Percentiles rank a stretch among this genome's conserved stretches.
Conservation (phyloP, 2,113 vertebrate genomes). For the Chrysemys picta region DNA sequence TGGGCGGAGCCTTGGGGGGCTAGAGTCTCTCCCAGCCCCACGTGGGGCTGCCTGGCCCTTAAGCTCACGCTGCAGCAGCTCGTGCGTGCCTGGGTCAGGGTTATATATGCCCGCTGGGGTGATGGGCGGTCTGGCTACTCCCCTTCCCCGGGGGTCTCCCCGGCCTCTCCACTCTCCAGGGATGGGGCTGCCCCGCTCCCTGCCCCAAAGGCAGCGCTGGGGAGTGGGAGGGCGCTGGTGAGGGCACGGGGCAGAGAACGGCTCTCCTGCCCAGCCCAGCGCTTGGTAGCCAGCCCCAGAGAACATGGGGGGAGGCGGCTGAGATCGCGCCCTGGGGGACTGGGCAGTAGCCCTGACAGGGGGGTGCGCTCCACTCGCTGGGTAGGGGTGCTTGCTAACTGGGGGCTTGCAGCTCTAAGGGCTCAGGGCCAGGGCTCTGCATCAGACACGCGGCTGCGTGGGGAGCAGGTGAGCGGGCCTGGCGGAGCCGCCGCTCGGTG, state of each 20-base stretch:
- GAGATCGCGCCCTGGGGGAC: not conserved
- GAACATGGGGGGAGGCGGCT: not conserved
- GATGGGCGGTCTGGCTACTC: no score
- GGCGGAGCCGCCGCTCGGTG: no score
- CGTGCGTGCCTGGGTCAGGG: no score
- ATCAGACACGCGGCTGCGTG: no score
- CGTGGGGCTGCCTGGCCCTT: not conserved
- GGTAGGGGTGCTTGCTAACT: not conserved
- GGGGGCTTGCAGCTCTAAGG: not conserved
- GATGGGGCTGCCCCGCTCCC: not conserved
- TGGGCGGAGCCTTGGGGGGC: rapidly evolving
- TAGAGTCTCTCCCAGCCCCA: not conserved
- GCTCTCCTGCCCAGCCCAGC: no score
- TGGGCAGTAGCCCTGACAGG: not conserved
- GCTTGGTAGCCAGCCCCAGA: not conserved
- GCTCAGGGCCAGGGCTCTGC: not conserved
- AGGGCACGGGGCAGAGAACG: no score
- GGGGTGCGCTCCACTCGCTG: not conserved
- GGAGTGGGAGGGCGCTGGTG: no score
- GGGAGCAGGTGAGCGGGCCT: no score
- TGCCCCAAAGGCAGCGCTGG: not conserved
- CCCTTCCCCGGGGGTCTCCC: not conserved
- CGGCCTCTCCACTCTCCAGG: rapidly evolving
- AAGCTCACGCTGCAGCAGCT: no score
- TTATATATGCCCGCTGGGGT: no score